A percentile compares a stretch with the other conserved stretches of the same genome.
phyloP scores from a whole-genome alignment of 2,888 invertebrate species.

The Spatulosminthurus flaviceps region DNA sequence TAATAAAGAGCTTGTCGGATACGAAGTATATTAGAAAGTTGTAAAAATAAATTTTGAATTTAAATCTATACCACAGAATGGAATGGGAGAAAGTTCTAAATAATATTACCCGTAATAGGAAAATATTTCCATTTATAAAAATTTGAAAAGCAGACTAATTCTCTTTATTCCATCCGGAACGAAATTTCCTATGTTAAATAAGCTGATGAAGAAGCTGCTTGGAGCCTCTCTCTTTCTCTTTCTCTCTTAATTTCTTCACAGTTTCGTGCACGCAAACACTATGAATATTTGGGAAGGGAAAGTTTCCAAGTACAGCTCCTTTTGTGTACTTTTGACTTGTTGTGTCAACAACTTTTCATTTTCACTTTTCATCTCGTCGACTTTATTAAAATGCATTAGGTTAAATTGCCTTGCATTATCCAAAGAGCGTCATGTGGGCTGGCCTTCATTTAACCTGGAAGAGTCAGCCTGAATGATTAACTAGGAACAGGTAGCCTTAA shows the following conservation, averaged over 20 bases:
- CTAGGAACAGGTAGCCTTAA: neutral
- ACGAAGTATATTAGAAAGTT: no score
- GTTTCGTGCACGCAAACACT: no score
- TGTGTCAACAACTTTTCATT: conserved; percentile 9
- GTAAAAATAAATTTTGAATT: no score
- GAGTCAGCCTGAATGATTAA: neutral
- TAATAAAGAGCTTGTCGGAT: no score
- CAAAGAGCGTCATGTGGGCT: neutral
- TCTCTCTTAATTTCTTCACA: no score
- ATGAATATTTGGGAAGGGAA: no score
- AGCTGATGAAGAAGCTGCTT: no score
- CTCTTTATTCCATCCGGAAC: neutral
- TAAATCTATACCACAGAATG: no score
- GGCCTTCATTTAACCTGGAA: neutral
- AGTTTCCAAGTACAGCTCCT: neutral
- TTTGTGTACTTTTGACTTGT: neutral
- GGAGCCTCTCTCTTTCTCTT: no score
- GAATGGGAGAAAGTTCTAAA: no score
- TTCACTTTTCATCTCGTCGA: neutral
- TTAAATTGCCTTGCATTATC: neutral
- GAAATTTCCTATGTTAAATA: no score
- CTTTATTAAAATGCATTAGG: conserved; percentile 16
- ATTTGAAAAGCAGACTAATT: neutral
- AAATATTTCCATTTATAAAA: neutral
- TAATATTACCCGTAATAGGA: neutral